Base-by-base conservation (phyloP, 2,888 invertebrate species). In the Andrena chrysosceles region DNA sequence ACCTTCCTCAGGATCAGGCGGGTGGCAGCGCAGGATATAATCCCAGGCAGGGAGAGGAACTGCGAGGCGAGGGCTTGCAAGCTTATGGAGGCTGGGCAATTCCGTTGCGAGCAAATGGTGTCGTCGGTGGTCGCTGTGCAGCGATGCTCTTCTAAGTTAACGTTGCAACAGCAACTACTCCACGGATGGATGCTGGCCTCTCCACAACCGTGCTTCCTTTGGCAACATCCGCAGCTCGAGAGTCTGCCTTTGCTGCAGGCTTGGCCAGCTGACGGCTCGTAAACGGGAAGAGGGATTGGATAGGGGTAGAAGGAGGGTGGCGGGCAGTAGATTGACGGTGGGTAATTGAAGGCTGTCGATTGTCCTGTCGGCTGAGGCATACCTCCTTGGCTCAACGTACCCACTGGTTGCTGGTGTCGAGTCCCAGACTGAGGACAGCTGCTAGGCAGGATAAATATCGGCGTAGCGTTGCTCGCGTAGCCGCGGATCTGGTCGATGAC, bases 21-120 rank as follows among this genome's bases (percentile, higher is more conserved):
- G 0, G 92, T 93, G 0, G 90, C 89, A 0, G 92, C 91, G 69
- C 93, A 93, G 0, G 94, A 79, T 29, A 93, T 84, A 8, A 93
- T 84, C 0, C 94, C 94, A 42, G 90, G 91, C 3, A 94, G 81
- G 0, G 92, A 89, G 0, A 94, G 78, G 5, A 94, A 85, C 59
- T 93, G 94, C 0, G 94, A 92, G 0, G 91, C 91, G 20, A 94
- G 70, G 0, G 93, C 93, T 49, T 93, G 94, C 26, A 94, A 85
- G 74, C 90, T 93, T 1, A 93, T 82, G 0, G 92, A 82, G 16
- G 91, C 89, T 0, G 93, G 93, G 67, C 94, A 94, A 56, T 92
- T 91, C 26, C 88, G 87, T 48, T 89, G 89, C 1, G 87, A 67
- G 71, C 93, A 93, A 10, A 93, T 81, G 0, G 89, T 85, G 2